Evolutionary conservation across 2,888 invertebrate species (phyloP), one percentile per base, ranked within the genome.

Genomic region (Shargacucullia verbasci): DNA sequence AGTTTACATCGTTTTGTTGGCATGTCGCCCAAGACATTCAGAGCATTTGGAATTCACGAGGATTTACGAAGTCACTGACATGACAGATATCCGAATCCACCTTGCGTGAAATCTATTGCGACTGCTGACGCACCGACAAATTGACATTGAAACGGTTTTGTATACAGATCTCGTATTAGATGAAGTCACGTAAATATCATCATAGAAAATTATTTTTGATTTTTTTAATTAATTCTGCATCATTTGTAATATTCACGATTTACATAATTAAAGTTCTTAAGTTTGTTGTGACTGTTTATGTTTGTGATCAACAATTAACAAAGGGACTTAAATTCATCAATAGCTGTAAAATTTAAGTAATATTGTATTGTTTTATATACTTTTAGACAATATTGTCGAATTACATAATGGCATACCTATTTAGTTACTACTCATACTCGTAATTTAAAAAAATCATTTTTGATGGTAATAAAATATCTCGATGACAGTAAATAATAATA

Each of bases 281-380:
- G 14, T 15, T 14, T 37, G 14, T 14, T 20, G 20, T 2, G 20
- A 20, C 20, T 20, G 20, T 20, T 20, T 20, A 3, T 20, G 20
- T 4, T 20, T 20, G 20, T 20, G 20, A 20, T 20, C 20, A 20
- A 20, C 20, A 29, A 6, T 29, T 34, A 34, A 34, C 34, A 6
- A 12, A 34, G 44, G 11, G 29, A 14, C 27, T 35, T 59, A 37
- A 5, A 34, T 40, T 44, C 14, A 15, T 45, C 20, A 34, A 58
- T 29, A 33, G 38, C 15, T 55, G 25, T 60, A 29, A 53, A 15
- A 45, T 45, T 48, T 14, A 41, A 68, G 15, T 43, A 33, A 65
- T 49, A 47, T 52, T 63, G 55, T 55, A 53, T 29, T 63, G 14
- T 56, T 63, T 70, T 43, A 62, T 45, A 49, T 39, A 27, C 14